Percentiles rank a stretch among this genome's conserved stretches.
These are phyloP conservation scores for Thaleichthys pacificus DNA, from an alignment of 2,797 vertebrate genomes.

Conservation along the genomic window DNA sequence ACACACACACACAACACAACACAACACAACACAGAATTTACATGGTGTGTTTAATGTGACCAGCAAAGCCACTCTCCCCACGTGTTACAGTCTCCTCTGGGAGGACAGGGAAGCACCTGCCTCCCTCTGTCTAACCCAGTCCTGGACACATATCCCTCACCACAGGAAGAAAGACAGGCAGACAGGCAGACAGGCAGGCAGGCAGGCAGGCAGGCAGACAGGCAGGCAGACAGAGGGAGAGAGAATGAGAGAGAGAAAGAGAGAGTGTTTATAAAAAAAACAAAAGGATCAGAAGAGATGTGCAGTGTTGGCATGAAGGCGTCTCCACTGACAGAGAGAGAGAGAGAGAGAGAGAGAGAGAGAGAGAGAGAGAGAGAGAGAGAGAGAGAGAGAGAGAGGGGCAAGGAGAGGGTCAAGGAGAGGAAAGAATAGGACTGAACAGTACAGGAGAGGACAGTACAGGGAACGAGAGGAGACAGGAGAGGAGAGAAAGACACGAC, in stretches of 20 bases:
- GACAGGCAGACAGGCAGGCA: background rate
- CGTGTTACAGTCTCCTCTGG: constrained; percentile 71
- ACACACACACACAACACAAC: constrained; percentile 11
- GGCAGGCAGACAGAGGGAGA: no score
- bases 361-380: background rate
- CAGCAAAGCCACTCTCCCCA: constrained; percentile 66
- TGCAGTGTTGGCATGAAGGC: no score
- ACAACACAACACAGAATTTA: constrained; percentile 46
- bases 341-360: background rate
- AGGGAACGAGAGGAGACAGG: no score
- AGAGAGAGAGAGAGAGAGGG: no score
- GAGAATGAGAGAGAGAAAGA: background rate
- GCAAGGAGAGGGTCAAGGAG: no score
- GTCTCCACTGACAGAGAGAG: no score
- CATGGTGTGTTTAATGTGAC: constrained; percentile 80
- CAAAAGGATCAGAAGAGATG: no score
- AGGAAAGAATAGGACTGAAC: no score
- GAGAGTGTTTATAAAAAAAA: no score
- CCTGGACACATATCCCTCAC: constrained; percentile 66
- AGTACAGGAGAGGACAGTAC: background rate
- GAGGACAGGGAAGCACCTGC: constrained; percentile 74
- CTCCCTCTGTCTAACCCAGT: constrained; percentile 63
- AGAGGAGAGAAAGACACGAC: background rate
- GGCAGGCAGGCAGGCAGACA: background rate
- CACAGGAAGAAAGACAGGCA: constrained; percentile 43